These are phyloP conservation scores for Oxytorus armatus DNA, from an alignment of 2,888 invertebrate genomes.

Conservation along the genomic window DNA sequence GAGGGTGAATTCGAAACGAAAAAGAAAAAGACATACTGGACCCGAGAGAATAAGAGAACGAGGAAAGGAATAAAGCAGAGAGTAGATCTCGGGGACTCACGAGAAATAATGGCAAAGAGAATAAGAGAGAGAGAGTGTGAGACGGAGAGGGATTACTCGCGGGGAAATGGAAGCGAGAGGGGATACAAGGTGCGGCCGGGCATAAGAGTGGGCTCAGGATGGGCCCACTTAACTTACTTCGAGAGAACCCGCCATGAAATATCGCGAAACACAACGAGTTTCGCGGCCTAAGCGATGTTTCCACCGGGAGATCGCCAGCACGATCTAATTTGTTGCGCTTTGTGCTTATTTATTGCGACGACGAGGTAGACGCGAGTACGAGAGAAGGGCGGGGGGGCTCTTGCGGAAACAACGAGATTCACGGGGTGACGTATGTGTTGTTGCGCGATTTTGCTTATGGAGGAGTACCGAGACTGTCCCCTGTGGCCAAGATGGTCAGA, in stretches of 20 bases:
- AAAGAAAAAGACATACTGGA: conserved; percentile 28
- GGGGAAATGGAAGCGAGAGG: conserved; percentile 38
- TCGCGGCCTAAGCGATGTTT: conserved; percentile 76
- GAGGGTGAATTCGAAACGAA: conserved; percentile 66
- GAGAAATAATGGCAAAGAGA: conserved; percentile 68
- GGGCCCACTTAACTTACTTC: conserved; percentile 76
- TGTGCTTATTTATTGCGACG: conserved; percentile 75
- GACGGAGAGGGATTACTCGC: conserved; percentile 58
- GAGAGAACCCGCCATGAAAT: conserved; percentile 76
- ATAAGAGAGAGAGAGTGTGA: conserved; percentile 52
- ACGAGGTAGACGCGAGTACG: conserved; percentile 54
- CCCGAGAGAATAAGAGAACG: conserved; percentile 26
- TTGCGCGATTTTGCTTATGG: conserved; percentile 2
- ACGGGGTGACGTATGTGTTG: conserved; percentile 18
- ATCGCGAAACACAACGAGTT: conserved; percentile 75
- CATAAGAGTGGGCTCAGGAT: conserved; percentile 69
- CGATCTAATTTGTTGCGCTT: conserved; percentile 81
- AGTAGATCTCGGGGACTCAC: conserved; percentile 40
- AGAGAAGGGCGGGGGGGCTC: conserved; percentile 9
- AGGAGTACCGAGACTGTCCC: conserved; percentile 37
- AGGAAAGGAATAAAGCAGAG: conserved; percentile 60
- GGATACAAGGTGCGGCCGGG: conserved; percentile 73
- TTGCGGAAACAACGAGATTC: conserved; percentile 44
- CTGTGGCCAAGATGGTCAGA: background rate
- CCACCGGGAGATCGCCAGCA: conserved; percentile 73